These are phyloP conservation scores for Drosophila trichaetosa DNA, from an alignment of 2,888 invertebrate genomes.

Conservation along the genomic window DNA sequence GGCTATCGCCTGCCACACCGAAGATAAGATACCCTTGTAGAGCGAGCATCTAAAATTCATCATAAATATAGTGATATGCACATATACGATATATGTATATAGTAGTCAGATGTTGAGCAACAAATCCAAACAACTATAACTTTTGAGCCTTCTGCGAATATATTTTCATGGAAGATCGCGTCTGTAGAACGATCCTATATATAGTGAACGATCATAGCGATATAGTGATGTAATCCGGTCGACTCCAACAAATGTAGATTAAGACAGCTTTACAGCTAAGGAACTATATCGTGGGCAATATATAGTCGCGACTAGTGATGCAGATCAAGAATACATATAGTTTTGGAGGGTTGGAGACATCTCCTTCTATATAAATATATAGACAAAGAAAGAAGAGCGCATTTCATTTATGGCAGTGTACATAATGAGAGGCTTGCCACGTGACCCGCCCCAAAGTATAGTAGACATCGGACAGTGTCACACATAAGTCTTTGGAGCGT, in stretches of 20 bases:
- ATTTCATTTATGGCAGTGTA: background rate
- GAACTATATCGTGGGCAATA: background rate
- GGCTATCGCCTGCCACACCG: background rate
- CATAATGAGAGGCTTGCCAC: background rate
- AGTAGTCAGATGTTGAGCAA: background rate
- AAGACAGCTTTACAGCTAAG: background rate
- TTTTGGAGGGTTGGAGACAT: background rate
- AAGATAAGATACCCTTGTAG: background rate
- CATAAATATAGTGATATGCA: background rate
- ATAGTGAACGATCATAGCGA: background rate
- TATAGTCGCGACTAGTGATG: background rate
- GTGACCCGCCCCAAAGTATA: background rate
- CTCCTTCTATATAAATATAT: background rate
- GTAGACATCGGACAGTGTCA: slow-evolving; percentile 12
- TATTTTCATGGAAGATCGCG: background rate
- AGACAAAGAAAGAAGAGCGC: background rate
- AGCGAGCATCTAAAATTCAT: background rate
- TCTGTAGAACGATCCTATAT: background rate
- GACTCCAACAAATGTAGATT: background rate
- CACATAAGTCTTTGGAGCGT: slow-evolving; percentile 61
- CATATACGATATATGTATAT: background rate
- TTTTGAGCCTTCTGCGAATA: background rate
- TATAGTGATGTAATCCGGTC: background rate
- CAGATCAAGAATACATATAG: background rate
- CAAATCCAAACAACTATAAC: background rate